Conservation (phyloP, 2,888 invertebrate species). For the Hypercompe scribonia region DNA sequence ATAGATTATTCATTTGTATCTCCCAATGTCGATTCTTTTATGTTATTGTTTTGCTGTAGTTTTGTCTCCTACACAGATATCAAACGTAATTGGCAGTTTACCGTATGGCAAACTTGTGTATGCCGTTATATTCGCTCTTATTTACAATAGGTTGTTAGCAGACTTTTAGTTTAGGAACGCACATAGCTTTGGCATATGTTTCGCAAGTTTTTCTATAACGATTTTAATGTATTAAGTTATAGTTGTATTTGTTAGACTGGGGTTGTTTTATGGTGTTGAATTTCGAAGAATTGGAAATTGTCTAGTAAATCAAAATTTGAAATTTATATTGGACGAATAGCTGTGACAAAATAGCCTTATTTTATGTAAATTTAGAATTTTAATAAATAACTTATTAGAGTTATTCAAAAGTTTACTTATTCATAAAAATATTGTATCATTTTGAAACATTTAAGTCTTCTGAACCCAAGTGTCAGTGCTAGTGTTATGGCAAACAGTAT, state of each 20-base stretch:
- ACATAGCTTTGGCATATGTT: conserved; percentile 42
- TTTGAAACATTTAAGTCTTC: no score
- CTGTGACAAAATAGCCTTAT: neutral
- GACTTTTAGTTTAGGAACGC: conserved; percentile 28
- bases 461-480: no score
- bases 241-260: conserved; percentile 37
- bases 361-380: neutral
- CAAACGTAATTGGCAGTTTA: conserved; percentile 76
- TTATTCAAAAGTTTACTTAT: no score
- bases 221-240: conserved; percentile 51
- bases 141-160: conserved; percentile 29
- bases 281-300: neutral
- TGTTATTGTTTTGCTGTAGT: conserved; percentile 80
- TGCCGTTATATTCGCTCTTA: conserved; percentile 44
- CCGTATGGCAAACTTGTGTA: conserved; percentile 60
- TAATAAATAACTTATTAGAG: no score
- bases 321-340: neutral
- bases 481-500: no score
- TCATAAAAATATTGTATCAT: no score
- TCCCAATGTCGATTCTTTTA: conserved; percentile 81
- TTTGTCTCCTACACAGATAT: conserved; percentile 72
- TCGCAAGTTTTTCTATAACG: conserved; percentile 45
- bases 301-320: neutral
- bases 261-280: conserved; percentile 21
- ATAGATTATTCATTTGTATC: conserved; percentile 86